Evolutionary conservation across 2,113 vertebrate genomes (phyloP).

Genomic region (Gopherus evgoodei): DNA sequence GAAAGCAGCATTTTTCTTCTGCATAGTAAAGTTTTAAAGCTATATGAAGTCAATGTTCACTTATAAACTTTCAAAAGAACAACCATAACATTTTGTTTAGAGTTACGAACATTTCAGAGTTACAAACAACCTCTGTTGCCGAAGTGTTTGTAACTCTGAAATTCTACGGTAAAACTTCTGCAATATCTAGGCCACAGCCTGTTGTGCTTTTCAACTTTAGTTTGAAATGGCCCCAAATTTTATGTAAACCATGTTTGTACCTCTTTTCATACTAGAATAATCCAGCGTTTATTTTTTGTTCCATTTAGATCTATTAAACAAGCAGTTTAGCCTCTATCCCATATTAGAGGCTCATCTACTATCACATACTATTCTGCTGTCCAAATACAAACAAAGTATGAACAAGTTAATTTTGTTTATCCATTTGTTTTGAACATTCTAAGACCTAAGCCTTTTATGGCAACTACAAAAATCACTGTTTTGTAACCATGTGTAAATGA

Average conservation of each 20-base stretch:
- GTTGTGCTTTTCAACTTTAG: background rate
- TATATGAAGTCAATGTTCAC: too few relatives aligned
- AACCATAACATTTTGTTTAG: too few relatives aligned
- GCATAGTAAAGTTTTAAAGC: too few relatives aligned
- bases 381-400: background rate
- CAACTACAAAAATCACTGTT: background rate
- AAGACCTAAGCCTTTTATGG: background rate
- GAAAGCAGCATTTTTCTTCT: too few relatives aligned
- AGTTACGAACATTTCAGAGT: too few relatives aligned
- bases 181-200: background rate
- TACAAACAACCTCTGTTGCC: too few relatives aligned
- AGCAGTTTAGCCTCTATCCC: background rate
- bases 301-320: background rate
- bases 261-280: background rate
- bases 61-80: too few relatives aligned
- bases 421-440: background rate
- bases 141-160: too few relatives aligned
- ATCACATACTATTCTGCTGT: background rate
- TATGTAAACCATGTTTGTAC: background rate
- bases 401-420: background rate
- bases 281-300: background rate
- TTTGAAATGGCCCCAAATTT: background rate
- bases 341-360: background rate
- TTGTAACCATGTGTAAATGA: background rate
- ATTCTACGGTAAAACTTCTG: background rate